Conservation (phyloP, 2,113 vertebrate genomes). For the Oryzias celebensis region DNA sequence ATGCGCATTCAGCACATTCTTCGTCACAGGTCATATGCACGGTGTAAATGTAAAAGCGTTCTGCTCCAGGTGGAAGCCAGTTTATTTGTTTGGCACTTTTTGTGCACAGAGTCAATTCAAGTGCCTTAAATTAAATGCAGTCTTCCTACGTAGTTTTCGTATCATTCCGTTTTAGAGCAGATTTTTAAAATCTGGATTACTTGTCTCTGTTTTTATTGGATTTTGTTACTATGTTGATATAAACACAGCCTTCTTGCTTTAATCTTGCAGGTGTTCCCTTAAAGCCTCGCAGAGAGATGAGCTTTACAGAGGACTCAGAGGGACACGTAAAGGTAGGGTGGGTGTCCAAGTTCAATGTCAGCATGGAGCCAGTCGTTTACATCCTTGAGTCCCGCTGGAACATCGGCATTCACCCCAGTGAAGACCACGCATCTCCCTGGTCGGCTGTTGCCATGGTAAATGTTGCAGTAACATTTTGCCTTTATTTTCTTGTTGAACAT, state of each 20-base stretch:
- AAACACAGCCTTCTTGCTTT: not conserved
- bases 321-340: constrained; percentile 68
- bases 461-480: not conserved
- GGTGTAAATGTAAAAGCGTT: no score
- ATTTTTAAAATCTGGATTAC: no score
- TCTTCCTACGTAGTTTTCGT: no score
- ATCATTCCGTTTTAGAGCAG: no score
- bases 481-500: not conserved
- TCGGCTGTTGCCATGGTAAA: constrained; percentile 73
- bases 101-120: no score
- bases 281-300: constrained; percentile 79
- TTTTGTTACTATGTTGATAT: not conserved
- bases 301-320: constrained; percentile 69
- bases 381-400: constrained; percentile 81
- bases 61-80: no score
- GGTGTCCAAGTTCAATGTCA: constrained; percentile 78
- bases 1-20: no score
- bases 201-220: not conserved
- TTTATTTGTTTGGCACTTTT: no score
- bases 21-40: no score
- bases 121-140: no score
- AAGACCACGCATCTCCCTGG: constrained; percentile 77
- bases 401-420: constrained; percentile 75
- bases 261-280: constrained; percentile 70
- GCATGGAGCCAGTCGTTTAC: constrained; percentile 74